Evolutionary conservation across 2,888 invertebrate species (phyloP).

Genomic region (Coleophora deauratella): DNA sequence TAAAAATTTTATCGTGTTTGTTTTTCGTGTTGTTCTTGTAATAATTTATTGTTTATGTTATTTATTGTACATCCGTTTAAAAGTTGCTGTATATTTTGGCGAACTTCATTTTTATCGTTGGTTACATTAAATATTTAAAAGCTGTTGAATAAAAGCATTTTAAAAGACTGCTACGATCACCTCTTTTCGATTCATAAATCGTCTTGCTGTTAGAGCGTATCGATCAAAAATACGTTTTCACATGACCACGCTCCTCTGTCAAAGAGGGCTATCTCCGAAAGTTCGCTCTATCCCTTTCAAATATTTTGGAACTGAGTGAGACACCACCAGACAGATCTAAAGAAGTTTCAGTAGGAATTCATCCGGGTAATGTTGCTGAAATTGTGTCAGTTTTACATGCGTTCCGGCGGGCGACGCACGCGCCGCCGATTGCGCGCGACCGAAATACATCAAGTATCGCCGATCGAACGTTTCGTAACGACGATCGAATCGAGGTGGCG

Average conservation of each 20-base stretch:
- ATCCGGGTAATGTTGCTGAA: too few species aligned
- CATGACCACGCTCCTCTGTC: too few species aligned
- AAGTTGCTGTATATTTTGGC: too few species aligned
- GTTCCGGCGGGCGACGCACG: conserved; percentile 31
- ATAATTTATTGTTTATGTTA: neutral
- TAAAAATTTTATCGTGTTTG: neutral
- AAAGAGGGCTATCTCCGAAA: neutral
- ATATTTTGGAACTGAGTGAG: neutral
- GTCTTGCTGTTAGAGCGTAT: neutral
- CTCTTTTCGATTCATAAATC: neutral
- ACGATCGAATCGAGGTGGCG: conserved; percentile 23
- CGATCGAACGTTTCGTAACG: conserved; percentile 43
- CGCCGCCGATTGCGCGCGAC: conserved; percentile 25
- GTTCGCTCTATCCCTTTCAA: neutral
- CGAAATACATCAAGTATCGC: conserved; percentile 21
- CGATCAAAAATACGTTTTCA: neutral
- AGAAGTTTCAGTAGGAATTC: neutral
- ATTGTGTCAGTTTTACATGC: conserved; percentile 24
- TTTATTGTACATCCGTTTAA: neutral
- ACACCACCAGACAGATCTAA: neutral
- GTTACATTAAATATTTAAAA: too few species aligned
- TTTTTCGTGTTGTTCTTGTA: neutral
- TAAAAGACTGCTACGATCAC: too few species aligned
- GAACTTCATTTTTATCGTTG: too few species aligned
- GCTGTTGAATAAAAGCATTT: too few species aligned